Base-by-base conservation (phyloP, 1,140 invertebrate species). In the Zaprionus kolodkinae region DNA sequence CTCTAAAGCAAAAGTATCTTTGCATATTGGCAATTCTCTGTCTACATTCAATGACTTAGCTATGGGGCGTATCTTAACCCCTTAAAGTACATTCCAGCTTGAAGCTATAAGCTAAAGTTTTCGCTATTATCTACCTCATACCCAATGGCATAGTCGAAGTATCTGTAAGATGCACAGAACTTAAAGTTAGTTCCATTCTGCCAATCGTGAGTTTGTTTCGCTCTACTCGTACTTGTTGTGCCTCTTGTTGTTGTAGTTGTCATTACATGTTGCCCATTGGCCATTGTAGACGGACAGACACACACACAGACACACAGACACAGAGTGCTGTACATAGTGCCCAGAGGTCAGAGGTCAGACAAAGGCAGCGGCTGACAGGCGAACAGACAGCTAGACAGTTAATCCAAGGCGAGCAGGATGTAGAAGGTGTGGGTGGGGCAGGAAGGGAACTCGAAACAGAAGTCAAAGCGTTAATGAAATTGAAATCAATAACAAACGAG, bases 381-480 rank as follows among this genome's bases (percentile, higher is more conserved):
- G 25, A 52, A 59, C 60, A 73, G 64, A 70, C 72, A 75, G 60
- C 43, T 55, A 63, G 81, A 76, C 72, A 76, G 63, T 62, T 84
- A 68, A 68, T 68, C 55, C 55, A 15, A 11, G 5, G 30, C 15
- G 30, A 2, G 3, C 25, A 27, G 27, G 33, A 30, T 0, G 25
- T 7, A 2, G 40, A 2, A 21, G 17, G 11, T 5, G 4, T n/a
- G n/a, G n/a, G n/a, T n/a, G 7, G 15, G 30, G 7, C 10, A 35
- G 21, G 21, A 21, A 4, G 15, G 30, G 7, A 10, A 35, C 13
- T 27, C 7, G 63, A 62, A 36, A 64, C 63, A 69, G 43, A 72
- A 55, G 60, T 54, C 72, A 60, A 79, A 81, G 84, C 79, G 84
- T 74, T 87, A 87, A 87, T 87, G 79, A 87, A 87, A 87, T 87